Conservation (phyloP, 37 sponge, comb jelly and placozoan species). For the Ephydatia muelleri region DNA sequence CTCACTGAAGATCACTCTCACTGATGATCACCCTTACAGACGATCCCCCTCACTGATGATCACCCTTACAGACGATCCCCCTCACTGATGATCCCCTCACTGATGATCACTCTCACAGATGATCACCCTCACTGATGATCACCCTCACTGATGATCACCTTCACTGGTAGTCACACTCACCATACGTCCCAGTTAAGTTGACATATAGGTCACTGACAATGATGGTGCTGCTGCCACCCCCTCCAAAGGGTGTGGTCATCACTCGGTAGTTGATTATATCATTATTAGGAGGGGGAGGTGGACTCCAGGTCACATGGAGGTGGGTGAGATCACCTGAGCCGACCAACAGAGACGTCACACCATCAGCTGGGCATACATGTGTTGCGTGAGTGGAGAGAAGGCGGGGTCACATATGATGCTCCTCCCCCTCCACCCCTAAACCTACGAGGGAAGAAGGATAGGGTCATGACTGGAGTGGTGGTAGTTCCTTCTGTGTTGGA, state of each 20-base stretch:
- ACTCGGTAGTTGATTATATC: background rate
- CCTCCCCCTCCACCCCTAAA: background rate
- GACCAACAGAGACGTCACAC: background rate
- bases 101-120: no score
- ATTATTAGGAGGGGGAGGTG: background rate
- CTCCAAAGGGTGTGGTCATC: background rate
- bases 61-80: no score
- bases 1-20: no score
- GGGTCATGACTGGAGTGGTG: background rate
- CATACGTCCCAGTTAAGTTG: background rate
- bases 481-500: slow-evolving; percentile 29
- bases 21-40: no score
- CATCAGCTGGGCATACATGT: no score
- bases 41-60: no score
- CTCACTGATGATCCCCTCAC: no score
- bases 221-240: background rate
- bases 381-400: background rate
- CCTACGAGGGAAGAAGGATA: slow-evolving; percentile 5
- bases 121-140: no score
- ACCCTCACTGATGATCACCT: no score
- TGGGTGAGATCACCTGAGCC: background rate
- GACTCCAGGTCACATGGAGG: background rate
- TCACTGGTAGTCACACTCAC: background rate
- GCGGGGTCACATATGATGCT: no score
- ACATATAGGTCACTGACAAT: background rate